Evolutionary conservation across 2,888 invertebrate genomes (phyloP).

Genomic region (Tenthredo scrophulariae): DNA sequence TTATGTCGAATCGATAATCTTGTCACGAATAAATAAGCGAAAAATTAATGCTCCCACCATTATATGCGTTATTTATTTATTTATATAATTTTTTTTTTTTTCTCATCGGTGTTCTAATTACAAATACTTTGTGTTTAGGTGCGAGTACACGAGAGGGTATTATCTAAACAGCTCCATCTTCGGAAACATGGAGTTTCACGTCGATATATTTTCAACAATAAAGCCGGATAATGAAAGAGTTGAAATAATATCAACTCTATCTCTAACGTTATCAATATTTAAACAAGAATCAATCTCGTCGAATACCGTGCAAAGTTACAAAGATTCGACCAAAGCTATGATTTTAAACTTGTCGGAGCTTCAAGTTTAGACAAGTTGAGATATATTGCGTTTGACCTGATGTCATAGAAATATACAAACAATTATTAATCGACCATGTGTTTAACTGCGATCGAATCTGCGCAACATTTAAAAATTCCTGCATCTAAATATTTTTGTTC

Average conservation of each 20-base stretch:
- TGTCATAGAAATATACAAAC: background rate
- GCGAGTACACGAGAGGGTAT: background rate
- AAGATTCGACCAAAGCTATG: background rate
- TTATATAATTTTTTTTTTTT: background rate
- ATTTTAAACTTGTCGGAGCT: background rate
- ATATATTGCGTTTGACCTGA: background rate
- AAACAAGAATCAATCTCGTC: background rate
- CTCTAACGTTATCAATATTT: background rate
- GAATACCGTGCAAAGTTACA: background rate
- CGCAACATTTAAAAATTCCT: background rate
- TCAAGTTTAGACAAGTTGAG: background rate
- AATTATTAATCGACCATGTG: background rate
- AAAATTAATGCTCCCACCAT: slow-evolving; percentile 39
- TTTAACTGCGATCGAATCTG: background rate
- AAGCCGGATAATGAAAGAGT: background rate
- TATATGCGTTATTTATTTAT: slow-evolving; percentile 5
- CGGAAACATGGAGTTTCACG: background rate
- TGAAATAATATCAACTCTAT: background rate
- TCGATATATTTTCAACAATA: background rate
- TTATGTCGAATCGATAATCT: slow-evolving; percentile 66
- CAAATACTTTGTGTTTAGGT: slow-evolving; percentile 21
- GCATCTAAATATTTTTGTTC: background rate
- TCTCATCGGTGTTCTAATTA: background rate
- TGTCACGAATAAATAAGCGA: slow-evolving; percentile 55
- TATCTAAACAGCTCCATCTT: background rate